Base-by-base conservation (phyloP, 2,113 vertebrate species). In the Forbesichthys papilliferus region DNA sequence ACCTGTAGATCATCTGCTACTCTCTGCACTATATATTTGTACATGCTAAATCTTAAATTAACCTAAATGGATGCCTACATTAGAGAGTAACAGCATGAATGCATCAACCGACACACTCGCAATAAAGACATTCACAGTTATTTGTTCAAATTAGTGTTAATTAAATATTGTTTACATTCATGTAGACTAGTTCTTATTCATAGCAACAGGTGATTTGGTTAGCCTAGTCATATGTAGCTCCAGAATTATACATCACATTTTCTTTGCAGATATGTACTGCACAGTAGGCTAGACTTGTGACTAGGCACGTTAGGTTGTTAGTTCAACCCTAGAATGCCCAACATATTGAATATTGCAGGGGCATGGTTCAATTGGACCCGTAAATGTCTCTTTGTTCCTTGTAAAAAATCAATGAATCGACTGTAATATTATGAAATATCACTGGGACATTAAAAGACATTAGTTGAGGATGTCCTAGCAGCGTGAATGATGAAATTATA, bases 81-180 rank as follows among this genome's bases (percentile, higher is more conserved):
- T 36, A 13, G 11, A 3, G 76, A 1, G 1, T 27, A 27, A 27
- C 27, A 27, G 27, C 27, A 27, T 84, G 74, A 87, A 83, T 42
- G 69, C 53, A 11, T 68, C 66, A 66, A 84, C 85, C 84, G 84
- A 83, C 82, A 61, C 8, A 36, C 52, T 48, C 68, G 1, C 27
- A 27, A 27, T 1, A 64, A 68, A 61, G 48, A 75, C 53, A 61
- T 52, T 80, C 56, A 56, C 54, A 2, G 6, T 27, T 27, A 27
- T 27, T 27, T 27, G 27, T 27, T 27, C 27, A 27, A 27, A 27
- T 27, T 27, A 27, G 27, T 27, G 27, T 27, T 27, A 27, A 27
- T 27, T 27, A 27, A 14, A 13, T 53, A 16, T 53, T 53, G 10
- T 53, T 7, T 42, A 42, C 36, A 42, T 42, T 42, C 7, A 42